phyloP scores from a whole-genome alignment of 2,888 invertebrate genomes.

The Micropterix aruncella region DNA sequence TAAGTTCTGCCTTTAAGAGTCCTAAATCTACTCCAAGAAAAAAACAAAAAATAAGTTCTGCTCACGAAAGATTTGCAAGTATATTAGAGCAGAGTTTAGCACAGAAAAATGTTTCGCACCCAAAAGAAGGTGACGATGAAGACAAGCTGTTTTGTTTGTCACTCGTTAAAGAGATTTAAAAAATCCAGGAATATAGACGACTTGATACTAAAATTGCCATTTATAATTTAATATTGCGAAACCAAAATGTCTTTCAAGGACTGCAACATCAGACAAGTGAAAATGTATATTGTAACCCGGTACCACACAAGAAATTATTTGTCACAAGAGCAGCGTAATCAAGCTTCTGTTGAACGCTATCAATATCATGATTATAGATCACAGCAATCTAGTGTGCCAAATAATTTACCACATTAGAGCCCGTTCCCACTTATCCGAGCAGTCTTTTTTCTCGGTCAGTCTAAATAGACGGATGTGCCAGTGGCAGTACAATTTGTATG shows the following conservation, averaged over 20 bases:
- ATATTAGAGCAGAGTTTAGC: too few relatives aligned
- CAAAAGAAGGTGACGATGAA: conserved; percentile 12
- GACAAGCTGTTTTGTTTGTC: conserved; percentile 13
- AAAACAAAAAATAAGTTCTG: conserved; percentile 12
- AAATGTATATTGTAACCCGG: too few relatives aligned
- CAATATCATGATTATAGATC: conserved; percentile 9
- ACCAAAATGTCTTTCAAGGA: too few relatives aligned
- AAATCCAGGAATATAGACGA: conserved; percentile 12
- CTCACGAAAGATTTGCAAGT: conserved; percentile 13
- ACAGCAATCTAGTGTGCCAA: conserved; percentile 12
- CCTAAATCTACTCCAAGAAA: too few relatives aligned
- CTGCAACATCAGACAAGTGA: too few relatives aligned
- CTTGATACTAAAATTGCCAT: conserved; percentile 12
- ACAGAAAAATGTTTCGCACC: conserved; percentile 12
- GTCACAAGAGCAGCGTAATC: conserved; percentile 13
- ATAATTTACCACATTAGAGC: conserved; percentile 12
- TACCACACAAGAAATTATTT: conserved; percentile 12
- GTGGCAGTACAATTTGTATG: too few relatives aligned
- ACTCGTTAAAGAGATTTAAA: conserved; percentile 8
- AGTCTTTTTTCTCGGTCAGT: too few relatives aligned
- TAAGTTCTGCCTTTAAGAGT: too few relatives aligned
- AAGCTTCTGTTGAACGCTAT: conserved; percentile 12
- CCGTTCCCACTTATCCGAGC: too few relatives aligned
- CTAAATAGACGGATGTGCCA: too few relatives aligned
- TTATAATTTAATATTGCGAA: conserved; percentile 12